Conservation (phyloP, 2,888 invertebrate species). For the Leptura quadrifasciata region DNA sequence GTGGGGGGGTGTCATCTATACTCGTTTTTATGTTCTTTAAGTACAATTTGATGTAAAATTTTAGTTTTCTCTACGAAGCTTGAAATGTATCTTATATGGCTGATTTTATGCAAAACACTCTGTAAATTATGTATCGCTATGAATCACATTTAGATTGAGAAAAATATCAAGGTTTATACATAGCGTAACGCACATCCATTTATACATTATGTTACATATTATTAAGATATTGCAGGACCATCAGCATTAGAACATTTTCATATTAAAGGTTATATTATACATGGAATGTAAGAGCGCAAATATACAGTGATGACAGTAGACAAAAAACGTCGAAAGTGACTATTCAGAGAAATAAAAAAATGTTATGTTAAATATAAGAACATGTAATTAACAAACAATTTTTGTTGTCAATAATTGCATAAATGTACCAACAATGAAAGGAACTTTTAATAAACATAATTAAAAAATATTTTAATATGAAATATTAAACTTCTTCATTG, state of each 20-base stretch:
- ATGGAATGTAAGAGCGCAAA: conserved; percentile 34
- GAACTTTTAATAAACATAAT: not conserved
- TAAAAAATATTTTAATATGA: not conserved
- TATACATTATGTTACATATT: conserved; percentile 45
- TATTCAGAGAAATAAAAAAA: not conserved
- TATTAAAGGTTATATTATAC: not conserved
- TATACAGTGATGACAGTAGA: not conserved
- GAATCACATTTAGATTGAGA: conserved; percentile 42
- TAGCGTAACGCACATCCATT: conserved; percentile 36
- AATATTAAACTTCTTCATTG: not conserved
- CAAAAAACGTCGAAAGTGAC: not conserved
- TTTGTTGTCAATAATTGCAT: no score
- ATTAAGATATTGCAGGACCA: conserved; percentile 30
- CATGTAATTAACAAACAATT: not conserved
- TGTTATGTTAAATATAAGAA: not conserved
- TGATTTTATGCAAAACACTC: conserved; percentile 16
- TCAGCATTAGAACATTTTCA: conserved; percentile 16
- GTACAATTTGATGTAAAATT: no score
- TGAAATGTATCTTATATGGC: not conserved
- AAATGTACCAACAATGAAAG: not conserved
- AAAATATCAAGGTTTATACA: conserved; percentile 38
- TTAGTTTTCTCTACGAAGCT: no score
- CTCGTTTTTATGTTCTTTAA: no score
- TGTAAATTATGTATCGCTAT: conserved; percentile 26
- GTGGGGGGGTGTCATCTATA: no score